Evolutionary conservation across 1,140 invertebrate genomes (phyloP), one percentile per base, ranked within the genome.

Genomic region (Tachypleus tridentatus): DNA sequence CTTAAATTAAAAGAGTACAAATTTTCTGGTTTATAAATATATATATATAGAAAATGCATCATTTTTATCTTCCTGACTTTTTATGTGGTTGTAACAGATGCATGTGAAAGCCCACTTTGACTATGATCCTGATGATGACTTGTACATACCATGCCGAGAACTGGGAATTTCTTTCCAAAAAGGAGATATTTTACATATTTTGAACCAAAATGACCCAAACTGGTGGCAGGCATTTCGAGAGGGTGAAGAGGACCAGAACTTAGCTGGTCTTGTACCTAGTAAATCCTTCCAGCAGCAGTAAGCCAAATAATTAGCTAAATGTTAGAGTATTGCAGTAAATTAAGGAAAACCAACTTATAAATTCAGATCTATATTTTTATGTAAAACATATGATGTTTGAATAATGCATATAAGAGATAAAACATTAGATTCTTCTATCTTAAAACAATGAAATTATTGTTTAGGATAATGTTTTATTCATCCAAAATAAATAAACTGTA

Each of bases 61-160:
- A 29, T 29, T 29, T 29, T 29, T 29, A 29, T 29, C 29, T 29
- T 29, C 29, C 29, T 0, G 4, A 1, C 8, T 6, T 8, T 49
- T 29, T 49, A n/a, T 54, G 2, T 60, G 49, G 29, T 52, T 63
- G 5, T 67, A 58, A 8, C 50, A 68, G 67, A 63, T 72, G 51
- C 67, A 72, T 65, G 61, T 72, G 9, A 70, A 68, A 57, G 72
- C 71, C 50, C 87, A 97, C 76, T 98, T 98, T 76, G 92, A 97
- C 78, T 99, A 98, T 77, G 95, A 98, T 76, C 94, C 96, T 0
- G 94, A 97, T 75, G 95, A 98, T 73, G 96, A 99, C 79, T 83
- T 93, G 66, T 98, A 97, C 77, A 96, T 98, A 73, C 96, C 96
- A 3, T 99, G 96, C 78, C 80, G 92, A 71, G 96, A 98, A 76